Evolutionary conservation across 2,888 invertebrate species (phyloP).

Genomic region (Drosophila gaucha): DNA sequence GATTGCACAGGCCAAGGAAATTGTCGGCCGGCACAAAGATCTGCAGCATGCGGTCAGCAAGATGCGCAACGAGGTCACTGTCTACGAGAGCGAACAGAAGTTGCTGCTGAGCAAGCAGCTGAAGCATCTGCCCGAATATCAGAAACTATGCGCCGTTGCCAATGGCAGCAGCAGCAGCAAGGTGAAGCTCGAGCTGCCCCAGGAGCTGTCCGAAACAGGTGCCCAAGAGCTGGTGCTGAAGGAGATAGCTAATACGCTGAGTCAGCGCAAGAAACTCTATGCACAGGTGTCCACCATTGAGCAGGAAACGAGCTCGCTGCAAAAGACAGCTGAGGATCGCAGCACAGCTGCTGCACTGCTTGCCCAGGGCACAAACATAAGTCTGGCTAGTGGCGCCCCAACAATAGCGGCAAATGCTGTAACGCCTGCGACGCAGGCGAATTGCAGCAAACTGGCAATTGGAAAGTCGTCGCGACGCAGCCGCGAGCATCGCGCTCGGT

Average conservation of each 20-base stretch:
- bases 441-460: constrained; percentile 39
- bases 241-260: constrained; percentile 93
- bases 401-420: constrained; percentile 29
- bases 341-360: constrained; percentile 85
- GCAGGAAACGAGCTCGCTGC: constrained; percentile 90
- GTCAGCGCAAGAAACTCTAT: constrained; percentile 93
- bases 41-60: constrained; percentile 94
- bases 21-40: constrained; percentile 96
- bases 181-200: constrained; percentile 72
- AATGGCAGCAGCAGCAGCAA: constrained; percentile 71
- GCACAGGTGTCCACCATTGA: constrained; percentile 92
- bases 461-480: constrained; percentile 87
- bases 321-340: constrained; percentile 89
- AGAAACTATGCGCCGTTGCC: constrained; percentile 61
- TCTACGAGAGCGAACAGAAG: constrained; percentile 90
- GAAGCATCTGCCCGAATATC: constrained; percentile 89
- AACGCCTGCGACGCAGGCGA: constrained; percentile 28
- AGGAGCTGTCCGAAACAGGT: constrained; percentile 88
- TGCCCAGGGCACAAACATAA: constrained; percentile 84
- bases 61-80: constrained; percentile 92
- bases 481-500: constrained; percentile 91
- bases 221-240: constrained; percentile 93
- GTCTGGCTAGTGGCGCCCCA: constrained; percentile 57
- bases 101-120: constrained; percentile 90
- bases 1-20: constrained; percentile 94